Conservation (phyloP, 2,797 vertebrate species). For the Paguma larvata region DNA sequence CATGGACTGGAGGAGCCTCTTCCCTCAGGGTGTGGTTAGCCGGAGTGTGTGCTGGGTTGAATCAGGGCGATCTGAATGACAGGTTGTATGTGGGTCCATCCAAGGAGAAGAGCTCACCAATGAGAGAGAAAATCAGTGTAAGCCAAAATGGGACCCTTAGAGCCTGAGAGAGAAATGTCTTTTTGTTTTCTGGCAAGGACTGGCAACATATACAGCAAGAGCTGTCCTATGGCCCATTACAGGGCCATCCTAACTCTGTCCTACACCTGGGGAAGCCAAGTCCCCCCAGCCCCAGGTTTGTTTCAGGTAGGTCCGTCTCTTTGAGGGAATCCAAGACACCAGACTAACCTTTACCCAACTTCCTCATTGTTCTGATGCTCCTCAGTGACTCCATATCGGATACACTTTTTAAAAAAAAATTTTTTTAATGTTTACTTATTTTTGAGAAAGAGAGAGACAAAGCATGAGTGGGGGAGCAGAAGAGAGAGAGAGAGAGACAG, state of each 20-base stretch:
- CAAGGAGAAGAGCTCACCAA: background rate
- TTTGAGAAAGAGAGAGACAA: no score
- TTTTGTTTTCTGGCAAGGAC: background rate
- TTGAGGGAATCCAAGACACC: background rate
- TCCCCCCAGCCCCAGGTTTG: background rate
- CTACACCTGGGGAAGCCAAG: background rate
- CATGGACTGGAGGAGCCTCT: background rate
- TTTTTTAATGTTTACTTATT: no score
- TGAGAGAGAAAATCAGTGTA: background rate
- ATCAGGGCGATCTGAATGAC: background rate
- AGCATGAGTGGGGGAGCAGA: no score
- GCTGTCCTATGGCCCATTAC: background rate
- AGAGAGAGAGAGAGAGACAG: no score
- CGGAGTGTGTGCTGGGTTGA: background rate
- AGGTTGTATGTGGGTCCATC: background rate
- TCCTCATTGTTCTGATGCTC: background rate
- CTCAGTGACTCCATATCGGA: background rate
- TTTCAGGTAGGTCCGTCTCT: background rate
- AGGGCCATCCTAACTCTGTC: background rate
- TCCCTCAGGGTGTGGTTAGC: background rate
- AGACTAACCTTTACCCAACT: background rate
- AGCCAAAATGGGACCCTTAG: background rate
- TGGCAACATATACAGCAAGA: background rate
- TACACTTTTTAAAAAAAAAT: background rate
- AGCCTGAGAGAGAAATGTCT: background rate